Conservation (phyloP, 2,113 vertebrate genomes). For the Corydoras maculifer region DNA sequence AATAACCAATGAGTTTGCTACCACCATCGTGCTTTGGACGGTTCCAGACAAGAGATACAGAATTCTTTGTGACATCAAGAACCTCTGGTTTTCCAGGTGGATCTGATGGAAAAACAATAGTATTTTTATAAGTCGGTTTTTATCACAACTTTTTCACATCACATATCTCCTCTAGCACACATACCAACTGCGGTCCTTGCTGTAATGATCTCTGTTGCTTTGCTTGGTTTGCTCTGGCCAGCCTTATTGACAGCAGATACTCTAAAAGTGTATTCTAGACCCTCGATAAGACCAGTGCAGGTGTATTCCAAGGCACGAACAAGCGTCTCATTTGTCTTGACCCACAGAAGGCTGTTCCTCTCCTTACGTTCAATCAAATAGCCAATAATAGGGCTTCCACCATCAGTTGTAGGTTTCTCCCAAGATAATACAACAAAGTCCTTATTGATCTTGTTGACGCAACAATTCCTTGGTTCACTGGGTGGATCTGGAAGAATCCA, state of each 20-base stretch:
- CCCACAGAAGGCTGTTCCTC: slow-evolving; percentile 93
- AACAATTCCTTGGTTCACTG: slow-evolving; percentile 85
- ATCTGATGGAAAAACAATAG: slow-evolving; percentile 64
- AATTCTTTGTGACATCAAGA: slow-evolving; percentile 83
- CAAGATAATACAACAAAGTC: slow-evolving; percentile 90
- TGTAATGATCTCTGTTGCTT: slow-evolving; percentile 87
- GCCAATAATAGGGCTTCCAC: slow-evolving; percentile 86
- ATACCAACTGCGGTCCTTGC: slow-evolving; percentile 89
- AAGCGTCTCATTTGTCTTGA: slow-evolving; percentile 81
- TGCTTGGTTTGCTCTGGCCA: slow-evolving; percentile 91
- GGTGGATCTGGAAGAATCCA: slow-evolving; percentile 75
- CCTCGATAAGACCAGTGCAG: slow-evolving; percentile 83
- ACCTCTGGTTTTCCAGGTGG: slow-evolving; percentile 94
- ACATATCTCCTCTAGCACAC: slow-evolving; percentile 25
- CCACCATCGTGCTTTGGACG: slow-evolving; percentile 92
- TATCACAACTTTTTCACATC: background rate
- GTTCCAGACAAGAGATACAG: slow-evolving; percentile 84
- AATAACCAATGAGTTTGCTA: slow-evolving; percentile 91
- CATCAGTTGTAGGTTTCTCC: slow-evolving; percentile 85
- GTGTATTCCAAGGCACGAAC: slow-evolving; percentile 87
- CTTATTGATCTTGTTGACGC: slow-evolving; percentile 85
- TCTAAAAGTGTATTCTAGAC: slow-evolving; percentile 93
- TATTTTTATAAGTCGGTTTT: background rate
- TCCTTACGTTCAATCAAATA: slow-evolving; percentile 94
- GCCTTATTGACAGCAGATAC: slow-evolving; percentile 88